A percentile compares a stretch with the other conserved stretches of the same genome.
Evolutionary conservation across 2,888 invertebrate genomes (phyloP).

Genomic region (Charanyca ferruginea): DNA sequence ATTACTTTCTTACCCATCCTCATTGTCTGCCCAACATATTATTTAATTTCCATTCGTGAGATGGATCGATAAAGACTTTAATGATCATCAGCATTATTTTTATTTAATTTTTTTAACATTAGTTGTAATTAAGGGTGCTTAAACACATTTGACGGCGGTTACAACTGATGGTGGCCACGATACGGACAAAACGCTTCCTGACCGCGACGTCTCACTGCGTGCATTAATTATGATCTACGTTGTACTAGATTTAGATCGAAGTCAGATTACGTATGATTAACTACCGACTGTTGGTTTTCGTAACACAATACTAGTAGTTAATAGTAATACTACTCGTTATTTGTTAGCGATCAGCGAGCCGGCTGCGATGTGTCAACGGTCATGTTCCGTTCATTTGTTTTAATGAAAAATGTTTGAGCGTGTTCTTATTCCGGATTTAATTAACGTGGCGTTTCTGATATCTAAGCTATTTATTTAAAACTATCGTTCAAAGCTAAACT

Average conservation of each 20-base stretch:
- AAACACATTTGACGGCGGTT: constrained; percentile 72
- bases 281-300: constrained; percentile 75
- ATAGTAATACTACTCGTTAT: constrained; percentile 60
- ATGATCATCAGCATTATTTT: constrained; percentile 52
- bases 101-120: constrained; percentile 61
- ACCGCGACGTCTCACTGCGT: constrained; percentile 78
- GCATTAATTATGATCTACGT: constrained; percentile 87
- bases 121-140: constrained; percentile 72
- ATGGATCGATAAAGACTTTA: constrained; percentile 60
- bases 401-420: constrained; percentile 52
- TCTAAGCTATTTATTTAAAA: constrained; percentile 15
- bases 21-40: constrained; percentile 1
- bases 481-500: constrained; percentile 9
- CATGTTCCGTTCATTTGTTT: constrained; percentile 48
- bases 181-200: constrained; percentile 88
- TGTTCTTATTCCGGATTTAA: constrained; percentile 44
- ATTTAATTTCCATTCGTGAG: constrained; percentile 33
- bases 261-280: constrained; percentile 85
- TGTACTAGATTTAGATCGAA: constrained; percentile 80
- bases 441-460: constrained; percentile 38
- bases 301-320: constrained; percentile 64
- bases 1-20: neutral
- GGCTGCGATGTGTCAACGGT: constrained; percentile 59
- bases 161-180: constrained; percentile 76
- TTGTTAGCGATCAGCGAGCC: constrained; percentile 58